These are phyloP conservation scores for Chrysolina oricalcia DNA, from an alignment of 2,888 invertebrate species.

Conservation along the genomic window DNA sequence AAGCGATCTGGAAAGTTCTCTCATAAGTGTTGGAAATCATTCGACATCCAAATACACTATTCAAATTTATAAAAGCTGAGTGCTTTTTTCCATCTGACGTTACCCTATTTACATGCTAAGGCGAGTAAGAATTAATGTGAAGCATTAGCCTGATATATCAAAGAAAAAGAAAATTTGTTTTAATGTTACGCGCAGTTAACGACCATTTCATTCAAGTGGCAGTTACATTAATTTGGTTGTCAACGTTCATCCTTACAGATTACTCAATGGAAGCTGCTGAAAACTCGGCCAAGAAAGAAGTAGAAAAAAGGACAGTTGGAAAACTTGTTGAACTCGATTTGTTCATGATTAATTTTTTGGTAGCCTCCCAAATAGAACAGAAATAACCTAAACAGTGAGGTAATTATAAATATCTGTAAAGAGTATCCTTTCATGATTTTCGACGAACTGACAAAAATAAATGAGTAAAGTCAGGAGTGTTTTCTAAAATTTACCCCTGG, in stretches of 20 bases:
- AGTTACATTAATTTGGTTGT: not conserved
- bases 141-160: not conserved
- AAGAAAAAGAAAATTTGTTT: constrained; percentile 8
- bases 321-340: not conserved
- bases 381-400: too few relatives aligned
- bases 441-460: too few relatives aligned
- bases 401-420: too few relatives aligned
- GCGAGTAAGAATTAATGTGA: not conserved
- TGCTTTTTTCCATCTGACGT: not conserved
- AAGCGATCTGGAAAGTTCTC: too few relatives aligned
- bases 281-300: not conserved
- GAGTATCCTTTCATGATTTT: too few relatives aligned
- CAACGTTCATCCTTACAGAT: constrained; percentile 1
- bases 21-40: not conserved
- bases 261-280: not conserved
- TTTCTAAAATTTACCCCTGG: too few relatives aligned
- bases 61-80: not conserved
- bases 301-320: not conserved
- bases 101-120: not conserved
- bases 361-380: too few relatives aligned
- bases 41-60: not conserved
- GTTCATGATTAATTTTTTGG: not conserved
- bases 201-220: not conserved
- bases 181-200: constrained; percentile 11
- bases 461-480: too few relatives aligned